Conservation (phyloP, 92 coral and sea anemone genomes). For the Porites lobata region DNA sequence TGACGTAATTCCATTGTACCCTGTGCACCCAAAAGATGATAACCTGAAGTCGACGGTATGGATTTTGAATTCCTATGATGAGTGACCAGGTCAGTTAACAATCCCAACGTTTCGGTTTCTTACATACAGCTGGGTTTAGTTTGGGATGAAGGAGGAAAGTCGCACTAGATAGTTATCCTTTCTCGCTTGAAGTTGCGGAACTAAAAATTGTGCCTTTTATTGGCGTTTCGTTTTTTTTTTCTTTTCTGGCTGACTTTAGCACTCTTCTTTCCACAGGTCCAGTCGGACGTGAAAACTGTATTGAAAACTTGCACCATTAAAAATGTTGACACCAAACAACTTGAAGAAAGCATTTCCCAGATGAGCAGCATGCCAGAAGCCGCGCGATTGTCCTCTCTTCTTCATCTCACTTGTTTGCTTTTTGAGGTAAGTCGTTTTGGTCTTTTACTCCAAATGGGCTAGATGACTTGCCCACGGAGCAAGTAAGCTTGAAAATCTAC, state of each 20-base stretch:
- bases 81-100: no score
- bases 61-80: no score
- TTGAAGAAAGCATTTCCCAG: constrained; percentile 71
- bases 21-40: not conserved
- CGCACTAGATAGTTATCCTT: no score
- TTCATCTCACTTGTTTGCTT: constrained; percentile 90
- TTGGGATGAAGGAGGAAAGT: no score
- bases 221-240: not conserved
- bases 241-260: not conserved
- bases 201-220: no score
- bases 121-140: no score
- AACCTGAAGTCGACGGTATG: no score
- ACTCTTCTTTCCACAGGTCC: constrained; percentile 51
- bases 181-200: no score
- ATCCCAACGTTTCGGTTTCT: no score
- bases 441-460: not conserved
- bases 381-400: constrained; percentile 82
- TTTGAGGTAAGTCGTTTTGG: constrained; percentile 78
- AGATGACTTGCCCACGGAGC: no score
- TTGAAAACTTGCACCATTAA: constrained; percentile 72
- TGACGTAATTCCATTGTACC: not conserved
- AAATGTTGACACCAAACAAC: constrained; percentile 64
- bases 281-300: constrained; percentile 63
- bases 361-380: constrained; percentile 82
- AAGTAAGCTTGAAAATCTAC: no score